phyloP scores from a whole-genome alignment of 2,797 vertebrate species.

The Acanthiza pusilla region DNA sequence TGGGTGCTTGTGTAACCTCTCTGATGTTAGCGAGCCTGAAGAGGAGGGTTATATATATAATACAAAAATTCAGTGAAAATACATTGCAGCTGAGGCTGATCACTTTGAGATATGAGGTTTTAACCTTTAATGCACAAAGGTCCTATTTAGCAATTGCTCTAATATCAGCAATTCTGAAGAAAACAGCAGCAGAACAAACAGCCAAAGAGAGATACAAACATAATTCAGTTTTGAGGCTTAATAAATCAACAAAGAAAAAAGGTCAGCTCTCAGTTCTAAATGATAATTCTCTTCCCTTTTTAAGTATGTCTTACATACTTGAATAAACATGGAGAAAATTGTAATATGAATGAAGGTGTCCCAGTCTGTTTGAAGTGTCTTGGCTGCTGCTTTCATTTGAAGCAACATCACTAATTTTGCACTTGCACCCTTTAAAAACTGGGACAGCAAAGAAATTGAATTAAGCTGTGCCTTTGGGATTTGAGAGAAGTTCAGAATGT shows the following conservation, averaged over 20 bases:
- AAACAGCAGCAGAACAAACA: background rate
- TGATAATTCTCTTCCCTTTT: background rate
- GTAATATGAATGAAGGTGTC: background rate
- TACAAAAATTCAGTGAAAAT: background rate
- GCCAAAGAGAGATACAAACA: background rate
- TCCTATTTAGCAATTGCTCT: background rate
- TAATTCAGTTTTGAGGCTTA: background rate
- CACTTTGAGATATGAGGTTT: background rate
- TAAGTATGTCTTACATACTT: background rate
- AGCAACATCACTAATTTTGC: background rate
- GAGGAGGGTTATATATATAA: background rate
- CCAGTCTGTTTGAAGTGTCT: background rate
- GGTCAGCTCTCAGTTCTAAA: background rate
- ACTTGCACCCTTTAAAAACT: conserved; percentile 29
- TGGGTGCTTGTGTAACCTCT: background rate
- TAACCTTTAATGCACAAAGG: background rate
- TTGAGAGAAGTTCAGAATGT: conserved; percentile 28
- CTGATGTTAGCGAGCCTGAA: background rate
- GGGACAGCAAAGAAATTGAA: conserved; percentile 40
- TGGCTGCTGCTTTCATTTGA: background rate
- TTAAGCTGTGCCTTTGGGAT: conserved; percentile 46
- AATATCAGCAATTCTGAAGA: background rate
- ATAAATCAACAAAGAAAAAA: background rate
- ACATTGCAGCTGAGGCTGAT: background rate
- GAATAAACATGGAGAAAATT: background rate